Base-by-base conservation (phyloP, 1,140 invertebrate species). In the Bradysia coprophila region DNA sequence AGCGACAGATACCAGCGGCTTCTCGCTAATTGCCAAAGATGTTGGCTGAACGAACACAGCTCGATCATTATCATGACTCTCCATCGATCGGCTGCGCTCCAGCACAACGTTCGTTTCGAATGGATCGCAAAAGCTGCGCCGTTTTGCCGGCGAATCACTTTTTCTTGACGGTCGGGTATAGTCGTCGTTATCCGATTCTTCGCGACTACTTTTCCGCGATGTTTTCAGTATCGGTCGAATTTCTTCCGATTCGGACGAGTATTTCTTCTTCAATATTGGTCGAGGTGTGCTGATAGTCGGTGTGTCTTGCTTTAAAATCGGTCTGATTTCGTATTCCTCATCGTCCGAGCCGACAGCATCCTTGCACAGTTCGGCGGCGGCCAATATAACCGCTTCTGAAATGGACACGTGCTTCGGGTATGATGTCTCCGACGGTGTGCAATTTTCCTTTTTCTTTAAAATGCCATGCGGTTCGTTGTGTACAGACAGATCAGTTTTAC, bases 231-330 rank as follows among this genome's bases (percentile, higher is more conserved):
- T 90, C 11, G 86, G 82, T 16, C 56, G 53, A 33, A 61, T 61
- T 44, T 73, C 66, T 50, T 87, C 81, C 5, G 75, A 73, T 48
- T 89, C 85, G 0, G 73, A 73, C 39, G 75, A 81, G 0, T 78
- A 78, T 54, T 85, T 86, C 55, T 88, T 88, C 52, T 89, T 88
- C 8, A 89, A 52, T 52, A 87, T 88, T 1, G 83, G 81, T 55
- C 71, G 77, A 0, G 77, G 76, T 24, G 65, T 68, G 37, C 75
- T 50, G 43, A 41, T 59, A 51, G 41, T 49, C 48, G 24, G 49
- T 46, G 49, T 58, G 19, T 61, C 58, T 34, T 51, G 47, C 55
- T 87, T 87, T 4, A 87, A 56, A 45, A 89, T 88, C 2, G 84
- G 83, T 48, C 75, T 70, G 0, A 79, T 82, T 40, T 66, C 65